Percentiles rank a stretch among this genome's conserved stretches.
These are phyloP conservation scores for Remorina albescens DNA, from an alignment of 2,797 vertebrate genomes.

Conservation along the genomic window DNA sequence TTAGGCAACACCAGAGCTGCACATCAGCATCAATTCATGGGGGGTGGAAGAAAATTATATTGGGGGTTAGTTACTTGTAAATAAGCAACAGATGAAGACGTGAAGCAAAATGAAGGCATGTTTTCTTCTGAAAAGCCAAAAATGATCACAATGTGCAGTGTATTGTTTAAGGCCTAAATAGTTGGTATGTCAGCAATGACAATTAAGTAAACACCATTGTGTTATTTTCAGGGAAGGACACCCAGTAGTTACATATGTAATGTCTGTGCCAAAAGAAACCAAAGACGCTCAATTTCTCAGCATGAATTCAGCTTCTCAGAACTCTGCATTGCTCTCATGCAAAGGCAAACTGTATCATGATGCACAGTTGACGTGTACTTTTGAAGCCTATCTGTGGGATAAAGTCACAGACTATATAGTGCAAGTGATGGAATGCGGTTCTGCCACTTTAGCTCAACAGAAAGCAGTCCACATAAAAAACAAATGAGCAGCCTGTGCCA, in stretches of 20 bases:
- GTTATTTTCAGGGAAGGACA: conserved; percentile 24
- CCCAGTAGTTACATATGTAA: not conserved
- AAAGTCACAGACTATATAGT: conserved; percentile 37
- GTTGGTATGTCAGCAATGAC: conserved; percentile 23
- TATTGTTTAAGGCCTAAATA: conserved; percentile 13
- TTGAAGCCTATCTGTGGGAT: conserved; percentile 1
- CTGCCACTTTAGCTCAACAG: conserved; percentile 60
- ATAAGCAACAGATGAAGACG: not conserved
- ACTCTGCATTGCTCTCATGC: conserved; percentile 1
- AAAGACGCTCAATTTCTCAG: not conserved
- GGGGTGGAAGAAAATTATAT: not conserved
- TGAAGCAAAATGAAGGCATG: conserved; percentile 14
- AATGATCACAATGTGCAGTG: not conserved
- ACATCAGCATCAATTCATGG: not conserved
- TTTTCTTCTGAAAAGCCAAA: conserved; percentile 5
- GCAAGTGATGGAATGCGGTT: conserved; percentile 72
- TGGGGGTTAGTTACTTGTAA: conserved; percentile 3
- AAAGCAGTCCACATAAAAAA: conserved; percentile 30
- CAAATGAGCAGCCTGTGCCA: conserved; percentile 45
- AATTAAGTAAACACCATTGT: conserved; percentile 13
- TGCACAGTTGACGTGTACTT: not conserved
- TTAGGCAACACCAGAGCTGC: conserved; percentile 90
- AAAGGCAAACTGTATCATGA: conserved; percentile 5
- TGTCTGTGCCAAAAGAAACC: not conserved
- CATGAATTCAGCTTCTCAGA: not conserved